Base-by-base conservation (phyloP, 2,888 invertebrate genomes). In the Patella depressa region DNA sequence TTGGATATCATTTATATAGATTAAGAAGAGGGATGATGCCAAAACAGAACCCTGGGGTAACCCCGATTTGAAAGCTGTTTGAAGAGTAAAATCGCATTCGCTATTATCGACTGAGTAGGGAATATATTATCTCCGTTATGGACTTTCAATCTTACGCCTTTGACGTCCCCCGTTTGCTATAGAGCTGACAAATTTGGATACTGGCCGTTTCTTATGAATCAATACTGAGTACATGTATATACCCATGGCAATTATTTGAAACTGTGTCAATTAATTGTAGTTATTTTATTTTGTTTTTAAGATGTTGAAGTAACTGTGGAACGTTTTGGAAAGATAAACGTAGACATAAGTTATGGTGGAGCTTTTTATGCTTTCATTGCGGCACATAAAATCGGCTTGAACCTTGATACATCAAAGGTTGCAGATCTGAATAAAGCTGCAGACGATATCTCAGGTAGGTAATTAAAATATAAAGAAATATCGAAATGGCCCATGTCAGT, bases 331-430 rank as follows among this genome's bases (percentile, higher is more conserved):
- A 72, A 65, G 5, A 79, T 89, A 0, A 81, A 71, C 14, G 84
- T 90, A 11, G 91, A 92, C 80, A 86, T 92, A 29, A 86, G 86
- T 4, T 92, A 89, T 80, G 92, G 92, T 24, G 92, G 92, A 4
- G 89, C 91, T 1, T 92, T 91, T 82, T 92, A 91, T 75, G 91
- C 90, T 5, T 77, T 92, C 34, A 81, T 91, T 12, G 77, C 86
- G 4, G 89, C 86, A 24, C 69, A 76, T 1, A 73, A 81, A 15
- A 76, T 91, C 17, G 87, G 86, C 0, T 74, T 91, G 5, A 84
- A 89, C 79, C 74, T 91, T 7, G 74, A 78, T 7, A 78, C 77
- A 7, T 80, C 87, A 0, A 45, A 81, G 7, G 45, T 81, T 0
- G 19, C 75, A 53, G 81, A 86, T 14, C 75, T 90, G 29, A 80